phyloP scores from a whole-genome alignment of 2,888 invertebrate species.

The Cephonodes hylas region DNA sequence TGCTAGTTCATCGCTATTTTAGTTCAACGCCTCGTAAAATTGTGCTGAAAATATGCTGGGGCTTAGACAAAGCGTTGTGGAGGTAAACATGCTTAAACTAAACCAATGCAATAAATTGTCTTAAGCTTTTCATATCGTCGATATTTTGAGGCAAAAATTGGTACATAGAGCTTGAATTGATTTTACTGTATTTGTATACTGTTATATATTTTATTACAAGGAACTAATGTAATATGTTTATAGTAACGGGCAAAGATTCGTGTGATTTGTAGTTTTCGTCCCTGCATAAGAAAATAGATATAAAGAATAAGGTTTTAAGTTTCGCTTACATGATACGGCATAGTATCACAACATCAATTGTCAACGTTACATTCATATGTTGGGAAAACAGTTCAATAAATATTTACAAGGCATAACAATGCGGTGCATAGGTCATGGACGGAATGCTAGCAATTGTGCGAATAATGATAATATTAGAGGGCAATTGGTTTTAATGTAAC shows the following conservation, averaged over 20 bases:
- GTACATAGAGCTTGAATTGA: too few relatives aligned
- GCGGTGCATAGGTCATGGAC: background rate
- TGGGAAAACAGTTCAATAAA: background rate
- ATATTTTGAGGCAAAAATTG: background rate
- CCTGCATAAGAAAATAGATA: too few relatives aligned
- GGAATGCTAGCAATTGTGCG: background rate
- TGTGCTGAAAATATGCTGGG: background rate
- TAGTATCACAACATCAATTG: background rate
- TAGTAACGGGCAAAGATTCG: too few relatives aligned
- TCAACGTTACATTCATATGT: background rate
- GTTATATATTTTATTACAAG: too few relatives aligned
- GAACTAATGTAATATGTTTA: too few relatives aligned
- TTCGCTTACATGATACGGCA: background rate
- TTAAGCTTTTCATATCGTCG: background rate
- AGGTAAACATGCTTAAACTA: background rate
- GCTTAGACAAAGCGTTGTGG: background rate
- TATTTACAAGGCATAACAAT: slow-evolving; percentile 7
- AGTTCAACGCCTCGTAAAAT: background rate
- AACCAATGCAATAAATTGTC: background rate
- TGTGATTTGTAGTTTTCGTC: too few relatives aligned
- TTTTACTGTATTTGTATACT: too few relatives aligned
- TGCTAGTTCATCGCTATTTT: background rate
- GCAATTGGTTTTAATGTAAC: background rate
- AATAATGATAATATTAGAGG: background rate
- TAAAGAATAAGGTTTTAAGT: too few relatives aligned